These are phyloP conservation scores for Oenanthe melanoleuca DNA, from an alignment of 2,113 vertebrate genomes.

Conservation along the genomic window DNA sequence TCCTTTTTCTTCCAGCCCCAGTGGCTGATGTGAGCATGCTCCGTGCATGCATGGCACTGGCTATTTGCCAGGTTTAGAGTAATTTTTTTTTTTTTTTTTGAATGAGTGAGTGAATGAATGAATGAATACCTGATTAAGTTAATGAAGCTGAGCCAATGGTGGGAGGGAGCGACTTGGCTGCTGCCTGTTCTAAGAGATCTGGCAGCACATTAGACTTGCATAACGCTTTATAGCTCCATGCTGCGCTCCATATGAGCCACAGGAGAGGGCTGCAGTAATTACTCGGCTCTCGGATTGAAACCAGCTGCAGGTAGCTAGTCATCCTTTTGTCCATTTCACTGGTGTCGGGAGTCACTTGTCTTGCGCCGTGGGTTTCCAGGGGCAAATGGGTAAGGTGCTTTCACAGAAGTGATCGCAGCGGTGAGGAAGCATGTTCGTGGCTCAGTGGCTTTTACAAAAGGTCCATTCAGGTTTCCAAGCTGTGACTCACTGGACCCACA, in stretches of 20 bases:
- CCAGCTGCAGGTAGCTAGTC: conserved; percentile 68
- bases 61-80: conserved; percentile 73
- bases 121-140: conserved; percentile 94
- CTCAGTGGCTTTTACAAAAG: conserved; percentile 27
- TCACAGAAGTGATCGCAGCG: background rate
- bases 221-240: conserved; percentile 75
- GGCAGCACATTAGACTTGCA: conserved; percentile 83
- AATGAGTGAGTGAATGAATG: conserved; percentile 88
- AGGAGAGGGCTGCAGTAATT: conserved; percentile 63
- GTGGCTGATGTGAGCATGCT: background rate
- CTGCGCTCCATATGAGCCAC: conserved; percentile 74
- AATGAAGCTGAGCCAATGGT: conserved; percentile 77
- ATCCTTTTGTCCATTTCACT: conserved; percentile 56
- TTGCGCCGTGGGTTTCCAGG: background rate
- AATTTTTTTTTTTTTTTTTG: conserved; percentile 70
- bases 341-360: conserved; percentile 23
- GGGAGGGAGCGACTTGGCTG: conserved; percentile 78
- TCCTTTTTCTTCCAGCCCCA: background rate
- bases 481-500: background rate
- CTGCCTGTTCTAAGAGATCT: conserved; percentile 80
- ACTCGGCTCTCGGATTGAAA: conserved; percentile 50
- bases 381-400: conserved; percentile 32
- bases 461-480: conserved; percentile 21
- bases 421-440: conserved; percentile 16
- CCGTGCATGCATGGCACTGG: conserved; percentile 67